These are phyloP conservation scores for Cheirogaleus major DNA, from an alignment of 2,797 vertebrate species.

Conservation along the genomic window DNA sequence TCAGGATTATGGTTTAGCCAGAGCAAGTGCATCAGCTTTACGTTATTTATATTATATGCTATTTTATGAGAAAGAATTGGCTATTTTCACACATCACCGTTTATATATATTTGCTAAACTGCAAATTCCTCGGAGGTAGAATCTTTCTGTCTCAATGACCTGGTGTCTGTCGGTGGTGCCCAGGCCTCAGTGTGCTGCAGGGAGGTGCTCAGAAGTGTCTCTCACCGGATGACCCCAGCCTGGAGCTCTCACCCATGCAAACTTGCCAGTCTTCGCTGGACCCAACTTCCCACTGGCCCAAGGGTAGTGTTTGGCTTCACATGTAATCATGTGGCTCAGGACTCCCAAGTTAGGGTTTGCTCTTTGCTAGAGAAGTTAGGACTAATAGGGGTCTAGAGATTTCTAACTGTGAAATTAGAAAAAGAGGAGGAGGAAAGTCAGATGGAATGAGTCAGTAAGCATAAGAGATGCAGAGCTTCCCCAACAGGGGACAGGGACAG, in stretches of 20 bases:
- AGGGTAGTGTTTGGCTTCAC: not conserved
- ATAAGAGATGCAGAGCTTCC: not conserved
- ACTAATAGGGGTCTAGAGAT: slow-evolving; percentile 37
- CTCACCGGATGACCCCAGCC: not conserved
- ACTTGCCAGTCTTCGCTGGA: not conserved
- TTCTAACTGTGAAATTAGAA: not conserved
- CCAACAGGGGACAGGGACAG: not conserved
- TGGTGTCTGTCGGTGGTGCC: not conserved
- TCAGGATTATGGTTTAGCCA: not conserved
- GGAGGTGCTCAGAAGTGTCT: not conserved
- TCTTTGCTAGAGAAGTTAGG: not conserved
- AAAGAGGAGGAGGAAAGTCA: not conserved
- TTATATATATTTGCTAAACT: not conserved
- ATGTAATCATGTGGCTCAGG: not conserved
- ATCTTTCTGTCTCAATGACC: not conserved
- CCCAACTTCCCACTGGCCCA: not conserved
- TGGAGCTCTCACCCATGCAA: fast-evolving
- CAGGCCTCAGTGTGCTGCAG: not conserved
- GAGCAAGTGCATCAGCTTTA: not conserved
- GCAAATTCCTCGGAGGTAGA: not conserved
- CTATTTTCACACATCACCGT: not conserved
- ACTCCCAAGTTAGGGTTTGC: not conserved
- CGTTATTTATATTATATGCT: not conserved
- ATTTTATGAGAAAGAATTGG: not conserved
- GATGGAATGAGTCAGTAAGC: not conserved